Evolutionary conservation across 2,113 vertebrate species (phyloP), one percentile per base, ranked within the genome.

Genomic region (Grus americana): DNA sequence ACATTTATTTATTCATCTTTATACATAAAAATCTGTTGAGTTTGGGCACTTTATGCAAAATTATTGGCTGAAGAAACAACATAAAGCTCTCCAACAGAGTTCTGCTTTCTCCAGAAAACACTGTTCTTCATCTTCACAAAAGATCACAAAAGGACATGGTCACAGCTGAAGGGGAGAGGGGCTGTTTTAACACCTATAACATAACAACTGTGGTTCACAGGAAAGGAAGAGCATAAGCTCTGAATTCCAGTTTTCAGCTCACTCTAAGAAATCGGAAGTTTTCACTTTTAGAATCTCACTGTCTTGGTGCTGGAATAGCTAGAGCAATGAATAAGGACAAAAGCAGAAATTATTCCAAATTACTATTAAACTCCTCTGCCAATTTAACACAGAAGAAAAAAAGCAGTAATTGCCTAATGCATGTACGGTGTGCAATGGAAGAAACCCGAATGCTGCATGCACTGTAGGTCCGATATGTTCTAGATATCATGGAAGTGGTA

Each of bases 61-160:
- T 86, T 91, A 92, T 42, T 92, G 82, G 76, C 79, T 79, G 68
- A 88, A 95, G 76, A 95, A 95, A 95, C 65, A 86, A 89, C 15
- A 80, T 3, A 65, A 84, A 91, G 29, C 50, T 86, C 29, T 67
- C 67, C 86, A 91, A 75, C 4, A 66, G 52, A 72, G 46, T 42
- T 80, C 30, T 61, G 42, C 30, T 83, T 94, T 76, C 74, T 90
- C n/a, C 79, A 73, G 50, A 62, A 90, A 76, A 88, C 46, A 50
- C 38, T 66, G 21, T 38, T 90, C 49, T 83, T 86, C 71, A 83
- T 50, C 63, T 90, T 74, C 47, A 66, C 30, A 50, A 63, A 87
- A 93, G 81, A 67, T 62, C 78, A 76, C 65, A 47, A 57, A 81
- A 91, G 65, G 81, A 88, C 79, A 93, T 0, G 61, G 40, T 44